phyloP scores from a whole-genome alignment of 2,113 vertebrate species.

The Melanostigma gelatinosum region DNA sequence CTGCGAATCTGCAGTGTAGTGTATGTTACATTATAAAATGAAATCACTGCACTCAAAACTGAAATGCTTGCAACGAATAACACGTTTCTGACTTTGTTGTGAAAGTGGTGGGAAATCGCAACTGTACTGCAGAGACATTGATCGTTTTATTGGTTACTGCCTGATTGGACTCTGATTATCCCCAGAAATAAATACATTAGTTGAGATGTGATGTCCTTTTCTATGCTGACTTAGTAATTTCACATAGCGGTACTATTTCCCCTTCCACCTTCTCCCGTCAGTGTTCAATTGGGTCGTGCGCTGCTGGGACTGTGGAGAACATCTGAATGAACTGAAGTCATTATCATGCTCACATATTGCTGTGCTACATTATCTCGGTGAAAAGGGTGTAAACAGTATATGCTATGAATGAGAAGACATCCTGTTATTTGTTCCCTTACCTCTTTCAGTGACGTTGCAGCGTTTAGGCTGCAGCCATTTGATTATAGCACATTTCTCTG shows the following conservation, averaged over 20 bases:
- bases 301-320: background rate
- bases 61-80: slow-evolving; percentile 53
- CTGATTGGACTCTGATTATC: background rate
- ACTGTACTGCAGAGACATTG: slow-evolving; percentile 9
- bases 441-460: background rate
- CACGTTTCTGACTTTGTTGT: slow-evolving; percentile 29
- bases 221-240: background rate
- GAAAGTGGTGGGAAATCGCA: slow-evolving; percentile 7
- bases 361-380: background rate
- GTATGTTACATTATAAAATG: slow-evolving; percentile 55
- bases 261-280: background rate
- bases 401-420: slow-evolving; percentile 2
- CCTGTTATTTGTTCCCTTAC: background rate
- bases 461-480: slow-evolving; percentile 1
- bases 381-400: background rate
- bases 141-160: background rate
- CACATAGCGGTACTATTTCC: background rate
- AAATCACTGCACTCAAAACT: slow-evolving; percentile 33
- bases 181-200: background rate
- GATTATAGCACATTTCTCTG: slow-evolving; percentile 3
- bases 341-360: background rate
- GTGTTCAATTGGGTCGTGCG: background rate
- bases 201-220: slow-evolving; percentile 8
- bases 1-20: slow-evolving; percentile 53
- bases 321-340: slow-evolving; percentile 2